These are phyloP conservation scores for Himalopsyche japonica DNA, from an alignment of 2,888 invertebrate genomes.

Conservation along the genomic window DNA sequence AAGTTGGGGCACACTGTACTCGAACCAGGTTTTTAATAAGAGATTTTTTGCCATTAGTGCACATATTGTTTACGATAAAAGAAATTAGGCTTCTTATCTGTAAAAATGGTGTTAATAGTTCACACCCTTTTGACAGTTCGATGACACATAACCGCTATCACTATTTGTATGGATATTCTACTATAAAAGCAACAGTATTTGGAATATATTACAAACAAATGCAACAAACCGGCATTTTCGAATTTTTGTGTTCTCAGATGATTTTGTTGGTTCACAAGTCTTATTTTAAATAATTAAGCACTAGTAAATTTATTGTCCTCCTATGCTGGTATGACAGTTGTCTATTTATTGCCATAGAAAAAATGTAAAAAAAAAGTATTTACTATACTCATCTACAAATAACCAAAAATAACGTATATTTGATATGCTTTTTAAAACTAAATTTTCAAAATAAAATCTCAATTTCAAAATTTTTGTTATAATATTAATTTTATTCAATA, in stretches of 20 bases:
- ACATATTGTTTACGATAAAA: background rate
- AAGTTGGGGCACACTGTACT: background rate
- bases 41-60: background rate
- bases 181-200: background rate
- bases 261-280: background rate
- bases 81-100: background rate
- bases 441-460: no score
- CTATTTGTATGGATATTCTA: background rate
- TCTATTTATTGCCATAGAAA: background rate
- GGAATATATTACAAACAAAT: background rate
- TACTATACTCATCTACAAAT: no score
- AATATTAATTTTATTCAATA: no score
- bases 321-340: background rate
- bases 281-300: background rate
- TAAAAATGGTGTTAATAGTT: background rate
- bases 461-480: no score
- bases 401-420: no score
- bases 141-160: constrained; percentile 23
- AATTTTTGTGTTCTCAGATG: background rate
- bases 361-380: no score
- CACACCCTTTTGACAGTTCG: constrained; percentile 16
- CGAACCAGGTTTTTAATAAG: no score
- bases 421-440: no score
- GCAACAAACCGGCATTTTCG: constrained; percentile 11
- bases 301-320: background rate